Evolutionary conservation across 2,888 invertebrate species (phyloP), one percentile per base, ranked within the genome.

Genomic region (Hypomecis atomaria): DNA sequence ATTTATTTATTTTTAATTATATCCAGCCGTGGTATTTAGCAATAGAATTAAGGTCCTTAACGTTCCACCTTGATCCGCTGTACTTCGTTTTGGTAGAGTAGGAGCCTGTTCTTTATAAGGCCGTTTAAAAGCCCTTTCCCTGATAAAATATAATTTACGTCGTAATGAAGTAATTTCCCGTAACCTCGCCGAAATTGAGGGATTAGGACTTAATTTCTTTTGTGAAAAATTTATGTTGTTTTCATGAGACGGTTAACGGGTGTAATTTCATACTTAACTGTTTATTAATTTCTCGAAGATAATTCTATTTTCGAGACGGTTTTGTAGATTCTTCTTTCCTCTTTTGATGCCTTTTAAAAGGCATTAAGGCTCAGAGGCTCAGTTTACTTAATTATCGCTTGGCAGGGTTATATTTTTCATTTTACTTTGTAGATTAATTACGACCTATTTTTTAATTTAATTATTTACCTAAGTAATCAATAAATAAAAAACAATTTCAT

Each of bases 161-260:
- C 49, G 63, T 76, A 73, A 76, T 76, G 65, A 76, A 71, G 75
- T 69, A 76, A 79, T 78, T 75, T 72, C 60, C 71, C 61, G 56
- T 67, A 70, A 71, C 68, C 65, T 70, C 71, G 67, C 65, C 65
- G 61, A 74, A 73, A 76, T 74, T 72, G 67, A 66, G 42, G 68
- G 74, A 73, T 77, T 74, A 77, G 61, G 69, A 61, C 65, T 65
- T 67, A 67, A 68, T 71, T 68, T 66, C 57, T 54, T 58, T 67
- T 62, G 59, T 61, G 55, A 36, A 53, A 50, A 65, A 67, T 68
- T 65, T 59, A 66, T 65, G 65, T 50, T 62, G 48, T 64, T 66
- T 68, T 64, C 56, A 62, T 59, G 44, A 59, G 37, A 10, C 45
- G 48, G 43, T 54, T 54, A 45, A 49, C 45, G 33, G 45, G 36